Evolutionary conservation across 2,113 vertebrate species (phyloP).

Genomic region (Hippocampus guttulatus): DNA sequence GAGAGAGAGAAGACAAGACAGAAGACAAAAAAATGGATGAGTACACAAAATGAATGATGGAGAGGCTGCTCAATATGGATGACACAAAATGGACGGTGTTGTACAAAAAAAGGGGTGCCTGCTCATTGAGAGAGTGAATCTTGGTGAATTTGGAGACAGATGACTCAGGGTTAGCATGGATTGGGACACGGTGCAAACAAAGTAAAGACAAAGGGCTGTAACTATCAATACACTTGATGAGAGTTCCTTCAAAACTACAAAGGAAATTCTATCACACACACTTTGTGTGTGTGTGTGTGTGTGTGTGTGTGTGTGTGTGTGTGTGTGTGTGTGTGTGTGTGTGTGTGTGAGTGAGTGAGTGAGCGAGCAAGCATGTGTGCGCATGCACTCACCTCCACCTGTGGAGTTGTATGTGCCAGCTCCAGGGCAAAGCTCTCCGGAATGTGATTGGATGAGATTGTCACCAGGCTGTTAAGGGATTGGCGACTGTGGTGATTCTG

Average conservation of each 20-base stretch:
- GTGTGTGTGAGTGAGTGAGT: slow-evolving; percentile 8
- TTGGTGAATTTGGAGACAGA: slow-evolving; percentile 46
- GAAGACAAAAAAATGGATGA: slow-evolving; percentile 67
- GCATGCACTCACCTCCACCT: slow-evolving; percentile 86
- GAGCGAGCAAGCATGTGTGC: slow-evolving; percentile 8
- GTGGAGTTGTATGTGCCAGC: slow-evolving; percentile 89
- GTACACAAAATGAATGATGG: slow-evolving; percentile 69
- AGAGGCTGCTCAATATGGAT: slow-evolving; percentile 56
- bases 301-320: slow-evolving; percentile 12
- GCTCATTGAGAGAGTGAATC: not conserved
- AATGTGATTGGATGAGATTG: slow-evolving; percentile 96
- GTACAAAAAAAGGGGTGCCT: slow-evolving; percentile 22
- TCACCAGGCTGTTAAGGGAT: slow-evolving; percentile 94
- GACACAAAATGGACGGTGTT: slow-evolving; percentile 68
- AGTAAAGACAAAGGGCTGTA: slow-evolving; percentile 58
- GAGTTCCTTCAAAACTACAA: slow-evolving; percentile 48
- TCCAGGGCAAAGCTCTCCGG: slow-evolving; percentile 94
- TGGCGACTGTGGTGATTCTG: slow-evolving; percentile 96
- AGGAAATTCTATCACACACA: slow-evolving; percentile 35
- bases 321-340: slow-evolving; percentile 11
- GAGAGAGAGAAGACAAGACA: slow-evolving; percentile 47
- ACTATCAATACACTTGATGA: slow-evolving; percentile 59
- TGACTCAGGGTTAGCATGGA: slow-evolving; percentile 43
- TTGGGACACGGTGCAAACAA: slow-evolving; percentile 60
- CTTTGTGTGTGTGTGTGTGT: slow-evolving; percentile 27